A percentile compares a stretch with the other conserved stretches of the same genome.
Evolutionary conservation across 92 coral and sea anemone species (phyloP).

Genomic region (Isaurus tuberculatus): DNA sequence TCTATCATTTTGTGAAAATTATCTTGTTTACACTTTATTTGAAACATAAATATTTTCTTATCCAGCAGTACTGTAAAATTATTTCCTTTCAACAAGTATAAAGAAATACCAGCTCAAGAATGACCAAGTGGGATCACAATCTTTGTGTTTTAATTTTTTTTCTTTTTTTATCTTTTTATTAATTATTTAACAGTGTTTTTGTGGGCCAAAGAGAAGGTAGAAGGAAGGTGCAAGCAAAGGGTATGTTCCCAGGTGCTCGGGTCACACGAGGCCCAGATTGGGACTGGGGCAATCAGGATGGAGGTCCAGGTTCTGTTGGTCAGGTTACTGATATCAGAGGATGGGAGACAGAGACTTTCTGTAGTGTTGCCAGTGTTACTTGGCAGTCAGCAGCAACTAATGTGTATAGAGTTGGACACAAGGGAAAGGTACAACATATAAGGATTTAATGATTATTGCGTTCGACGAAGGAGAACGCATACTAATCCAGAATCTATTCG

Average conservation of each 20-base stretch:
- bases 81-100: too few relatives aligned
- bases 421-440: slow-evolving; percentile 96
- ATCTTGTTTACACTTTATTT: too few relatives aligned
- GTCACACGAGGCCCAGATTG: slow-evolving; percentile 88
- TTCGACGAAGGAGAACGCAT: too few relatives aligned
- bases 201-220: slow-evolving; percentile 77
- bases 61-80: too few relatives aligned
- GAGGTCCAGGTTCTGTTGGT: slow-evolving; percentile 68
- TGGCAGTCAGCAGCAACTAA: slow-evolving; percentile 71
- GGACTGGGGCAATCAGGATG: slow-evolving; percentile 94
- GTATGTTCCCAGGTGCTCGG: slow-evolving; percentile 68
- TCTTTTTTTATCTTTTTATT: too few relatives aligned
- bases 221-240: slow-evolving; percentile 59
- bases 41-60: too few relatives aligned
- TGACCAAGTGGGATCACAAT: too few relatives aligned
- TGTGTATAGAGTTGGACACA: slow-evolving; percentile 90
- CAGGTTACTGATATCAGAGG: slow-evolving; percentile 74
- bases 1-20: too few relatives aligned
- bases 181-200: slow-evolving; percentile 52
- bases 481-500: too few relatives aligned
- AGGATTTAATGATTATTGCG: too few relatives aligned
- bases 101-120: too few relatives aligned
- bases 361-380: slow-evolving; percentile 79
- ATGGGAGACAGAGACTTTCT: slow-evolving; percentile 81
- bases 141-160: too few relatives aligned